Evolutionary conservation across 2,797 vertebrate species (phyloP).

Genomic region (Poliocrania exsul): DNA sequence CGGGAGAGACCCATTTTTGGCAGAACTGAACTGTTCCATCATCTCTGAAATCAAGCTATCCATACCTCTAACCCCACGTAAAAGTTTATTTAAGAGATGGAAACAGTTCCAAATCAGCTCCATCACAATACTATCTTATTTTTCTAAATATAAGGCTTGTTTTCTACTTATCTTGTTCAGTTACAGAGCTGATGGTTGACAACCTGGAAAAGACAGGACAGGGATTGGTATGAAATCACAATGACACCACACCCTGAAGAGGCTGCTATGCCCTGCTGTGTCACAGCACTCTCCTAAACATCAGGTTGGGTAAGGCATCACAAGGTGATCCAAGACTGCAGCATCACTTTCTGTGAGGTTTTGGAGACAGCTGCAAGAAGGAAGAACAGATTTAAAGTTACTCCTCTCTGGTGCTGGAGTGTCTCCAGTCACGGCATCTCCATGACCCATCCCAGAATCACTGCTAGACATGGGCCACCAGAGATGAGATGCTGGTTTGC

Average conservation of each 20-base stretch:
- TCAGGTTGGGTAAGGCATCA: not conserved
- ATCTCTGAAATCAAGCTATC: not conserved
- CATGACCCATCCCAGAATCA: not conserved
- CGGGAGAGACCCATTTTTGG: not conserved
- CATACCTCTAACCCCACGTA: not conserved
- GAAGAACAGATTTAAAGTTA: not conserved
- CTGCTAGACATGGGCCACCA: not conserved
- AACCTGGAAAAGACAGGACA: not conserved
- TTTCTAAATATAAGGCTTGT: not conserved
- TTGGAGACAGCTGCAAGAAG: not conserved
- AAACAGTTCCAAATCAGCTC: not conserved
- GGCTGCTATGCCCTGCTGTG: not conserved
- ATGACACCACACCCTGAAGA: not conserved
- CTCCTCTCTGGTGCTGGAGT: not conserved
- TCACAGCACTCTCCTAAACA: not conserved
- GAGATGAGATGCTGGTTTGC: not conserved
- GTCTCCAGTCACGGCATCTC: not conserved
- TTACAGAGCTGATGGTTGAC: accelerated
- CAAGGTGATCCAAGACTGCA: not conserved
- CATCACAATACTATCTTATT: not conserved
- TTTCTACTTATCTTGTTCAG: not conserved
- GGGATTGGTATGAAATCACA: not conserved
- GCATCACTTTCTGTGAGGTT: not conserved
- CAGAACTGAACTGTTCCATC: not conserved
- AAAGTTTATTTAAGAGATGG: not conserved